These are phyloP conservation scores for Nephotettix cincticeps DNA, from an alignment of 1,140 invertebrate species.

Conservation along the genomic window DNA sequence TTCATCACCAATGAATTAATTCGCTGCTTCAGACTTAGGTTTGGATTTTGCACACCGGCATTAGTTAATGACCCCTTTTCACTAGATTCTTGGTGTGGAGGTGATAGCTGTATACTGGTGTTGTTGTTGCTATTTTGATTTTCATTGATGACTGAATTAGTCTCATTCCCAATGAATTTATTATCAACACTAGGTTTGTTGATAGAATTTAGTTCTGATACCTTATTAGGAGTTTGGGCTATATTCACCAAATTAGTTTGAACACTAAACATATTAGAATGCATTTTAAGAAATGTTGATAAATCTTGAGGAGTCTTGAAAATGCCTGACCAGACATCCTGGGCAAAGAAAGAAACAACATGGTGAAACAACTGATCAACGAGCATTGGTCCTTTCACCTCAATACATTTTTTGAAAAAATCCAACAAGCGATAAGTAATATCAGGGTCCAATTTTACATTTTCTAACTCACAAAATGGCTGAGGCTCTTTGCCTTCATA, in stretches of 20 bases:
- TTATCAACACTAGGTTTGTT: background rate
- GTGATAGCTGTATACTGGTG: background rate
- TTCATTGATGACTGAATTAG: background rate
- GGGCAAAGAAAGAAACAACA: slow-evolving; percentile 73
- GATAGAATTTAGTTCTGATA: background rate
- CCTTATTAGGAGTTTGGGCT: slow-evolving; percentile 27
- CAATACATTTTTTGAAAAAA: slow-evolving; percentile 75
- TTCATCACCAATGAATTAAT: slow-evolving; percentile 86
- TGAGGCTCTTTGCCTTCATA: slow-evolving; percentile 57
- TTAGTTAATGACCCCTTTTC: background rate
- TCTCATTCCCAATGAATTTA: slow-evolving; percentile 10
- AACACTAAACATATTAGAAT: slow-evolving; percentile 86
- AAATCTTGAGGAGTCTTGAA: slow-evolving; percentile 86
- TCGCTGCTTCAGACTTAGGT: slow-evolving; percentile 79
- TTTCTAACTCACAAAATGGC: slow-evolving; percentile 63
- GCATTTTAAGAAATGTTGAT: slow-evolving; percentile 84
- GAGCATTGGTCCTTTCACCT: slow-evolving; percentile 74
- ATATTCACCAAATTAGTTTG: slow-evolving; percentile 86
- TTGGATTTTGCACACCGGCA: slow-evolving; percentile 40
- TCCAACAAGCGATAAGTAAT: slow-evolving; percentile 72
- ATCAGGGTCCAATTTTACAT: slow-evolving; percentile 76
- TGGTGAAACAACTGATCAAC: slow-evolving; percentile 84
- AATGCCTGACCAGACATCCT: slow-evolving; percentile 75
- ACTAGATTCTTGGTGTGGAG: background rate
- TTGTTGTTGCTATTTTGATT: background rate